phyloP scores from a whole-genome alignment of 2,888 invertebrate species.

The Cabera pusaria region DNA sequence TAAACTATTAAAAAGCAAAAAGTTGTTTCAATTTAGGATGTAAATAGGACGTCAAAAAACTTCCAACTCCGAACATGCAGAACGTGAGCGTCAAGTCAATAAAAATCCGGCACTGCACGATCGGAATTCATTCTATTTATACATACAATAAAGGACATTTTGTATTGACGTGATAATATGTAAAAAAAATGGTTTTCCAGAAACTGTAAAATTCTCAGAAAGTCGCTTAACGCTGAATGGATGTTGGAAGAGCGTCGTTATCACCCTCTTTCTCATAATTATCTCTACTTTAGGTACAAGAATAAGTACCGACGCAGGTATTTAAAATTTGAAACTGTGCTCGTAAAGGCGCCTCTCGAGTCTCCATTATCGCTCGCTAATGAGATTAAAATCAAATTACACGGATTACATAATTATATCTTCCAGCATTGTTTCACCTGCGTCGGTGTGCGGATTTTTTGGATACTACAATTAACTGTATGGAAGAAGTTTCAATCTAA shows the following conservation, averaged over 20 bases:
- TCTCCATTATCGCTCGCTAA: constrained; percentile 50
- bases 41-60: constrained; percentile 1
- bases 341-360: constrained; percentile 39
- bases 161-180: constrained; percentile 18
- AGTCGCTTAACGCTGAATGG: constrained; percentile 13
- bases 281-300: constrained; percentile 28
- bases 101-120: constrained; percentile 38
- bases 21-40: no score
- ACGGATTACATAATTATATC: constrained; percentile 45
- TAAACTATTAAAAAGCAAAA: no score
- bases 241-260: constrained; percentile 25
- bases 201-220: constrained; percentile 11
- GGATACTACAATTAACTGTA: no score
- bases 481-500: no score
- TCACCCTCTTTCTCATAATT: constrained; percentile 26
- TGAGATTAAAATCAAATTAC: constrained; percentile 58
- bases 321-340: constrained; percentile 39
- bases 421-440: constrained; percentile 36
- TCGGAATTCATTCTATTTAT: constrained; percentile 41
- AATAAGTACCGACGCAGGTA: constrained; percentile 23
- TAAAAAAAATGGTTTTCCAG: no score
- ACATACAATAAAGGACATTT: constrained; percentile 7
- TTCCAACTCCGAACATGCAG: constrained; percentile 2
- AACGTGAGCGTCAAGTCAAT: constrained; percentile 35
- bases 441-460: constrained; percentile 6